Percentiles rank a stretch among this genome's conserved stretches.
Conservation (phyloP, 2,113 vertebrate genomes). For the Etia nguti region DNA sequence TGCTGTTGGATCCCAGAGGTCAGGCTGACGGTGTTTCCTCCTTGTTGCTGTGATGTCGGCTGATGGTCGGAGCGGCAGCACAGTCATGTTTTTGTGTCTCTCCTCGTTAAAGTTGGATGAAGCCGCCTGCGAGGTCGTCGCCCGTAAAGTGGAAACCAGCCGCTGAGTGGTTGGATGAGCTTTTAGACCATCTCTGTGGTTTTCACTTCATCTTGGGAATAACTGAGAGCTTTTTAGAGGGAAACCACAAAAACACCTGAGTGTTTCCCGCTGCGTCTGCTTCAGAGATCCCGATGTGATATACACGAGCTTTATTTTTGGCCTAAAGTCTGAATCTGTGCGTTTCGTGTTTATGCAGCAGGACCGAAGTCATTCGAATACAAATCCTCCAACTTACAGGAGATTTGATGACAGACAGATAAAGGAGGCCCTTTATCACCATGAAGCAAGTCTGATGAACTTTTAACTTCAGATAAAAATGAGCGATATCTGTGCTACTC, state of each 20-base stretch:
- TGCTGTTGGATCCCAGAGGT: not conserved
- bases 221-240: not conserved
- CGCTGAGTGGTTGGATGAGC: not conserved
- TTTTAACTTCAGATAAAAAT: not conserved
- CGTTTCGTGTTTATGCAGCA: not conserved
- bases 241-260: not conserved
- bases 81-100: not conserved
- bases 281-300: not conserved
- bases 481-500: not conserved
- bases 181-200: not conserved
- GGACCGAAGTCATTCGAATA: not conserved
- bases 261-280: not conserved
- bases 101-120: not conserved
- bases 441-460: not conserved
- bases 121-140: not conserved
- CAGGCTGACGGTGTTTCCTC: not conserved
- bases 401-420: not conserved
- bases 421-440: not conserved
- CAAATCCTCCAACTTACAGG: fast-evolving
- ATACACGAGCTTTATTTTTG: not conserved
- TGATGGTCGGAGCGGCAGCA: not conserved
- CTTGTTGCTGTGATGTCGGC: not conserved
- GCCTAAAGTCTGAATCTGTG: not conserved
- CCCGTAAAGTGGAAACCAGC: not conserved
- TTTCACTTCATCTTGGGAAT: not conserved